Percentiles rank a stretch among this genome's conserved stretches.
phyloP scores from a whole-genome alignment of 1,140 invertebrate genomes.

The Protaetia brevitarsis region DNA sequence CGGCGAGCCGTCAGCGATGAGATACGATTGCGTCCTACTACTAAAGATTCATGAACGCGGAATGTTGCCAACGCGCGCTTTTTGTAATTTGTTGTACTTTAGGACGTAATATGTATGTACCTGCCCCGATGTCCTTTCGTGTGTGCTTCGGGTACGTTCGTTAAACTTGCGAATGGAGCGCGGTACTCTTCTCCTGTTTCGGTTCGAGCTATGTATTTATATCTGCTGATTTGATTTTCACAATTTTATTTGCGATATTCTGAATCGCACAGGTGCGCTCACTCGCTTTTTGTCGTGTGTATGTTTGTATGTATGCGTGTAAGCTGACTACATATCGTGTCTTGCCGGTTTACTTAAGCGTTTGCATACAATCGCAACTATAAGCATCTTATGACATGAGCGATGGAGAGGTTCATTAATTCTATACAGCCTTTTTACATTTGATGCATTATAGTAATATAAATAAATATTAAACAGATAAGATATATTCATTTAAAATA shows the following conservation, averaged over 20 bases:
- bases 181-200: background rate
- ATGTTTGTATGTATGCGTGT: background rate
- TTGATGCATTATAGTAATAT: no score
- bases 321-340: background rate
- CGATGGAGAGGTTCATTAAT: no score
- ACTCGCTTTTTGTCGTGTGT: background rate
- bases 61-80: constrained; percentile 26
- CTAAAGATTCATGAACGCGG: constrained; percentile 24
- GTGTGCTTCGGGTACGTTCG: background rate
- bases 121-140: background rate
- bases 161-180: background rate
- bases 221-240: background rate
- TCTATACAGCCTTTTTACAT: no score
- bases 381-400: no score
- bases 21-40: constrained; percentile 23
- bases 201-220: background rate
- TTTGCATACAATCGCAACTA: no score
- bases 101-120: constrained; percentile 11
- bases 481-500: no score
- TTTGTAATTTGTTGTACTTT: constrained; percentile 29
- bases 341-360: background rate
- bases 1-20: constrained; percentile 23
- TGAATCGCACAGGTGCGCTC: constrained; percentile 9
- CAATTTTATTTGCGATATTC: background rate
- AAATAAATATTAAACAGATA: no score